Percentiles rank a stretch among this genome's conserved stretches.
Evolutionary conservation across 2,797 vertebrate genomes (phyloP).

Genomic region (Neopelma chrysocephalum): DNA sequence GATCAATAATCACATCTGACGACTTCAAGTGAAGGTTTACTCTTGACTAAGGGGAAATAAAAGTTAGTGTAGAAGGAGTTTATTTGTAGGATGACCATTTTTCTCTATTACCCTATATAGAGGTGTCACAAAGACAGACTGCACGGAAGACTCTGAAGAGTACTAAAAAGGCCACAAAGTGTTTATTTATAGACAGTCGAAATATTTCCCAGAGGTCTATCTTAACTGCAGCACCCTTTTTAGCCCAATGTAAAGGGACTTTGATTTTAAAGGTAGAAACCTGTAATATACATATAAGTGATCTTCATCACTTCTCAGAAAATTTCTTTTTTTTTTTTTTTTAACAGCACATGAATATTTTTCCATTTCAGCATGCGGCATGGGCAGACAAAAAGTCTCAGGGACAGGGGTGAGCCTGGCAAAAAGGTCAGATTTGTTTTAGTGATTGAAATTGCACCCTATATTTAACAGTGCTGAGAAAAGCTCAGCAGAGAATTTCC

Average conservation of each 20-base stretch:
- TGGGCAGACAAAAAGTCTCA: background rate
- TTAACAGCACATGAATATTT: background rate
- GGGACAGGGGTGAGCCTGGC: background rate
- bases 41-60: background rate
- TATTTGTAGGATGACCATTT: background rate
- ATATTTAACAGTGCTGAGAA: background rate
- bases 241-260: background rate
- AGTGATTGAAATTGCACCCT: background rate
- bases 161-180: background rate
- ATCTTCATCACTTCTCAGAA: background rate
- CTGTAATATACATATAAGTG: background rate
- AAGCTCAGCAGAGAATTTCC: background rate
- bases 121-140: background rate
- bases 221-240: background rate
- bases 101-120: background rate
- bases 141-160: background rate
- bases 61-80: background rate
- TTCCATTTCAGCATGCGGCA: background rate
- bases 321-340: background rate
- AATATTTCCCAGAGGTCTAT: background rate
- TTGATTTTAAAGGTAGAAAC: background rate
- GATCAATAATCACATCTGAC: conserved; percentile 3
- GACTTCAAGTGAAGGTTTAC: background rate
- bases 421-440: background rate
- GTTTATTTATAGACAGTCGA: background rate